Conservation (phyloP, 2,113 vertebrate species). For the Nyctereutes procyonoides region DNA sequence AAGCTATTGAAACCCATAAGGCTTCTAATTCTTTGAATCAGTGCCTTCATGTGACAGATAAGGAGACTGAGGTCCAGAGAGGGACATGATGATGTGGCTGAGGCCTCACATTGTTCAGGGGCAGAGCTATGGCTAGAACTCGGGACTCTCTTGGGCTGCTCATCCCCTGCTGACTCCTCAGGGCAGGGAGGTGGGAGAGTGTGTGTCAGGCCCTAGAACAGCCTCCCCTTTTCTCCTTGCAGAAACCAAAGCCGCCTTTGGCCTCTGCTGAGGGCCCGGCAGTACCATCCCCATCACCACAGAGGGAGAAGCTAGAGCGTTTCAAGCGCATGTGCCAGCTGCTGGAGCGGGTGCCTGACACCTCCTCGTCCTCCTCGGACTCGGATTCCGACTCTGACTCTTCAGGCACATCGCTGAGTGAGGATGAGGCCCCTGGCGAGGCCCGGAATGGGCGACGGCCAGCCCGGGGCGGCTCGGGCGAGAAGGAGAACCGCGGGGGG, state of each 20-base stretch:
- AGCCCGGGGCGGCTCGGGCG: slow-evolving; percentile 81
- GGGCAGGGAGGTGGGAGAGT: slow-evolving; percentile 12
- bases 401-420: slow-evolving; percentile 81
- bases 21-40: neutral
- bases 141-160: slow-evolving; percentile 6
- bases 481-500: slow-evolving; percentile 82
- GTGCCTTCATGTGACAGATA: neutral
- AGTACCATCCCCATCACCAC: slow-evolving; percentile 89
- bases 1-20: neutral
- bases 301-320: slow-evolving; percentile 94
- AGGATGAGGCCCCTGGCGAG: slow-evolving; percentile 79
- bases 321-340: slow-evolving; percentile 96
- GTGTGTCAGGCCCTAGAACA: slow-evolving; percentile 14
- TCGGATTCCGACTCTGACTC: slow-evolving; percentile 92
- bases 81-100: neutral
- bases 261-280: slow-evolving; percentile 80
- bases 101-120: neutral
- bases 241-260: slow-evolving; percentile 82
- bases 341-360: slow-evolving; percentile 91
- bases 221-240: neutral
- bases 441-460: slow-evolving; percentile 83
- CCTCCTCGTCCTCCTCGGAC: slow-evolving; percentile 92
- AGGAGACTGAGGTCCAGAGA: slow-evolving; percentile 19
- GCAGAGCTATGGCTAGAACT: slow-evolving; percentile 7
- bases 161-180: neutral